Conservation (phyloP, 2,797 vertebrate genomes). For the Nannoperca obscura region DNA sequence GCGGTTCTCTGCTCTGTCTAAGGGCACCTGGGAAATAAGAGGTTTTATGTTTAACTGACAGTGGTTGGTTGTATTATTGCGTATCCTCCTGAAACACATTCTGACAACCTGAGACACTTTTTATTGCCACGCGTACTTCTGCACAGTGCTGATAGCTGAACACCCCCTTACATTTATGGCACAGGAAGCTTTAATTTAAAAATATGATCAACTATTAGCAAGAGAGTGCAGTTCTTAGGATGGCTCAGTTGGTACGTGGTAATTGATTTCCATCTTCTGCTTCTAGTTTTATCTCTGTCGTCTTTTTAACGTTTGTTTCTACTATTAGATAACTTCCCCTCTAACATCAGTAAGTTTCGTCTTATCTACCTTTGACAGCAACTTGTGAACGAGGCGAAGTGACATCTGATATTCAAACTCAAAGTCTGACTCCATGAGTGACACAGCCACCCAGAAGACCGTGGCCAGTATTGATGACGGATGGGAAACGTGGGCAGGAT, state of each 20-base stretch:
- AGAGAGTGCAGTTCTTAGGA: not conserved
- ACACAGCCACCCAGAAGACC: slow-evolving; percentile 97
- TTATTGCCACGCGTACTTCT: not conserved
- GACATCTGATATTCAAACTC: slow-evolving; percentile 99
- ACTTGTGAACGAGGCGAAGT: slow-evolving; percentile 92
- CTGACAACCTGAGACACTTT: not conserved
- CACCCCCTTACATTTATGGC: not conserved
- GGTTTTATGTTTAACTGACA: slow-evolving; percentile 3
- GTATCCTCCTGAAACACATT: not conserved
- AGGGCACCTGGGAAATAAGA: slow-evolving; percentile 86
- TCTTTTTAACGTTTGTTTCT: not conserved
- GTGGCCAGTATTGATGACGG: slow-evolving; percentile 95
- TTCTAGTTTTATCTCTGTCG: not conserved
- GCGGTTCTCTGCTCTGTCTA: slow-evolving; percentile 95
- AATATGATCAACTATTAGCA: not conserved
- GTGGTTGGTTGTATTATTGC: not conserved
- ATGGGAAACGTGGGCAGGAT: slow-evolving; percentile 94
- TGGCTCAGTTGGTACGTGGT: not conserved
- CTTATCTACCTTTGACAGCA: slow-evolving; percentile 86
- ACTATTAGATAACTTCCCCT: not conserved
- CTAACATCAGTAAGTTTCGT: slow-evolving; percentile 12
- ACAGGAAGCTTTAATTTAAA: not conserved
- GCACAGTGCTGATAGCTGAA: not conserved
- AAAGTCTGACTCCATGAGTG: slow-evolving; percentile 99
- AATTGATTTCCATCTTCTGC: not conserved